These are phyloP conservation scores for Butastur rufipennis DNA, from an alignment of 2,113 vertebrate genomes.

Conservation along the genomic window DNA sequence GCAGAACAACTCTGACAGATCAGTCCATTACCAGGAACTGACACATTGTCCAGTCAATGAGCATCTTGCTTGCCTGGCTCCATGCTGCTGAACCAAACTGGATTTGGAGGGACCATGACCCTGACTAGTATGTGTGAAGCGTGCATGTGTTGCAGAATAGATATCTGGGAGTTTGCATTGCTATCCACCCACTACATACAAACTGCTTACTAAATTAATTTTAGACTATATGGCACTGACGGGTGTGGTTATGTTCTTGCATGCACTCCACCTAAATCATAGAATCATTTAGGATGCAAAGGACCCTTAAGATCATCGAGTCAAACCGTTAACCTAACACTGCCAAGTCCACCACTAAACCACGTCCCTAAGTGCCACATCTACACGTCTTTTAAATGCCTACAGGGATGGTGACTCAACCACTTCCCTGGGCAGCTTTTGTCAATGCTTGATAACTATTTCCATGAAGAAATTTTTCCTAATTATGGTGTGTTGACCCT, in stretches of 20 bases:
- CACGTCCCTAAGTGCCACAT: too few species aligned
- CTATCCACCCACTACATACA: not conserved
- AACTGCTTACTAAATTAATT: not conserved
- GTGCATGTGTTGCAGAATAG: not conserved
- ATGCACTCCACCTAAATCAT: not conserved
- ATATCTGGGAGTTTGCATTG: not conserved
- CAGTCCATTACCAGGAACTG: not conserved
- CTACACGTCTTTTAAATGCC: not conserved
- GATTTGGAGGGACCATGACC: not conserved
- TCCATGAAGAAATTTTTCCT: fast-evolving
- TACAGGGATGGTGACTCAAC: not conserved
- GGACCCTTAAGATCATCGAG: not conserved
- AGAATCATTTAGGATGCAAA: not conserved
- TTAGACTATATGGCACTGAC: not conserved
- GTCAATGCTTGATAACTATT: not conserved
- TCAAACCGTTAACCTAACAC: not conserved
- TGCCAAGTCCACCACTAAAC: too few species aligned
- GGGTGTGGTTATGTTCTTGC: not conserved
- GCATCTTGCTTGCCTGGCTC: not conserved
- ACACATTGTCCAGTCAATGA: not conserved
- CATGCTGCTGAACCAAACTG: not conserved
- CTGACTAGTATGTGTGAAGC: not conserved
- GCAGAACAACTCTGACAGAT: not conserved
- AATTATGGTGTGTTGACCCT: too few species aligned
- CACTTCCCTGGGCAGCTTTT: not conserved